Evolutionary conservation across 2,113 vertebrate genomes (phyloP).

Genomic region (Todiramphus chloris): DNA sequence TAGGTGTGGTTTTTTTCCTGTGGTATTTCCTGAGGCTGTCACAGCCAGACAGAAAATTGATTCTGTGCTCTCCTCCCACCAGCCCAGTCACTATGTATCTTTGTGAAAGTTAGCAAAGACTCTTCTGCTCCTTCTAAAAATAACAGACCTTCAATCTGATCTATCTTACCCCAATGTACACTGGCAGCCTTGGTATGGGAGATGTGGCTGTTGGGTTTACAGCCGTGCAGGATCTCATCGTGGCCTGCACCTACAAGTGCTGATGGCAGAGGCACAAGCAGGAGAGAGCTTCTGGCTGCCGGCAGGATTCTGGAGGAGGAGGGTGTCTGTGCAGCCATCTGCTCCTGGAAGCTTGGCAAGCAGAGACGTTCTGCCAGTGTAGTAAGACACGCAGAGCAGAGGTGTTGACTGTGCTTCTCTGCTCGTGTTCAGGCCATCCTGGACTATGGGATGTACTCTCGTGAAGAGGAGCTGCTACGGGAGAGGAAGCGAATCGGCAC

Average conservation of each 20-base stretch:
- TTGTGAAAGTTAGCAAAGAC: neutral
- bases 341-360: neutral
- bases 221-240: neutral
- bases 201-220: neutral
- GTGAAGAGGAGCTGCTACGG: conserved; percentile 81
- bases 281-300: neutral
- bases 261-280: neutral
- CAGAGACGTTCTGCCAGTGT: neutral
- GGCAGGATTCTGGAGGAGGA: conserved; percentile 17
- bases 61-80: conserved; percentile 22
- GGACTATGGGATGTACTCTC: conserved; percentile 86
- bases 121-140: neutral
- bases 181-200: neutral
- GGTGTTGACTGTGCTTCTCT: neutral
- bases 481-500: conserved; percentile 84
- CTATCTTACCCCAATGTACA: neutral
- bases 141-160: neutral
- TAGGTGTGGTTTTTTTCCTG: neutral
- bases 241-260: neutral
- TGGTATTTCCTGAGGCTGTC: neutral
- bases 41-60: neutral
- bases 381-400: neutral
- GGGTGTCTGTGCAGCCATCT: conserved; percentile 44
- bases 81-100: neutral
- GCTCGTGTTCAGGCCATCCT: conserved; percentile 69